Conservation (phyloP, 2,113 vertebrate species). For the Butastur rufipennis region DNA sequence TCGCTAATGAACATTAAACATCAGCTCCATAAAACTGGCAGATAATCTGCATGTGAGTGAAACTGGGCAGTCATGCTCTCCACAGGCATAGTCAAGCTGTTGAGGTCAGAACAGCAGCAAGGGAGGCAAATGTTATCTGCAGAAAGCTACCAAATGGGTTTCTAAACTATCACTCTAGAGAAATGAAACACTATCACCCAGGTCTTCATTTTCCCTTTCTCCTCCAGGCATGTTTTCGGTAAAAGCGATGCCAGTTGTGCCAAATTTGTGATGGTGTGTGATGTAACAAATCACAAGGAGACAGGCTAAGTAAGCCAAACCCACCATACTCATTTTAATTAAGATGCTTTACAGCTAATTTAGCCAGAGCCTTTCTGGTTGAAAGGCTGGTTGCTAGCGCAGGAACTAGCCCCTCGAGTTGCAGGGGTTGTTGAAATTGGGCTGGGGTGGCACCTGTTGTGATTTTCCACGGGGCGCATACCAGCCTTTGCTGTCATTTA, state of each 20-base stretch:
- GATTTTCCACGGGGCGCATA: constrained; percentile 65
- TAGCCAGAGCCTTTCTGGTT: constrained; percentile 61
- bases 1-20: background rate
- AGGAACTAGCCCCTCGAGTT: constrained; percentile 48
- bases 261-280: constrained; percentile 28
- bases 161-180: background rate
- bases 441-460: constrained; percentile 69
- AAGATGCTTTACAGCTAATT: constrained; percentile 66
- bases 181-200: background rate
- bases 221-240: rapidly evolving
- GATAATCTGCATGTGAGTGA: background rate
- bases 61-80: background rate
- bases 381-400: constrained; percentile 52
- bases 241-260: background rate
- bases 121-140: background rate
- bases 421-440: constrained; percentile 48
- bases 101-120: background rate
- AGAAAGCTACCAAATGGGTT: background rate
- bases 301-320: constrained; percentile 16
- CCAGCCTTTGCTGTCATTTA: constrained; percentile 45
- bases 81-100: background rate
- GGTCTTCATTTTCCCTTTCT: background rate
- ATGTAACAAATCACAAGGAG: constrained; percentile 47
- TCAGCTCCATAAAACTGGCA: background rate
- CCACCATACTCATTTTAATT: constrained; percentile 67